Percentiles rank a stretch among this genome's conserved stretches.
Conservation (phyloP, 2,113 vertebrate genomes). For the Tragelaphus buxtoni region DNA sequence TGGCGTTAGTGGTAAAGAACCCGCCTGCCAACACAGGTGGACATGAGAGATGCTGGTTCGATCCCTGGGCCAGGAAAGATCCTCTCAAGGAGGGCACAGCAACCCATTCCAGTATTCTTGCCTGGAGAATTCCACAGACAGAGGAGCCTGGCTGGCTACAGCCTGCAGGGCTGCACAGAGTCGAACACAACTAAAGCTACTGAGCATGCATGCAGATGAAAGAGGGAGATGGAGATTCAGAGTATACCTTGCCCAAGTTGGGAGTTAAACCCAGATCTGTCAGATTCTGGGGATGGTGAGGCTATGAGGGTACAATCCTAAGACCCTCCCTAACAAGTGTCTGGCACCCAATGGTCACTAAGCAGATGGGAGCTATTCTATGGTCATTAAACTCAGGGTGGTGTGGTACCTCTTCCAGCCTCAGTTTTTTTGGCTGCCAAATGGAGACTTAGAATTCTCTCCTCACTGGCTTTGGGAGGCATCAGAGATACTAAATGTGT, state of each 20-base stretch:
- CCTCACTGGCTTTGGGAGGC: background rate
- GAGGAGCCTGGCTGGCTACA: background rate
- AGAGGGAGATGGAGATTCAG: background rate
- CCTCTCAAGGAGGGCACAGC: background rate
- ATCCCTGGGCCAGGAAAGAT: background rate
- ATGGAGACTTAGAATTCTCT: background rate
- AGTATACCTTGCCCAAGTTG: background rate
- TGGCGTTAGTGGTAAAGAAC: background rate
- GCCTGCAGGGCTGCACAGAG: background rate
- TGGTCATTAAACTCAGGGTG: background rate
- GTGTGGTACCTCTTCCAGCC: background rate
- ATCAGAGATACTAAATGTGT: background rate
- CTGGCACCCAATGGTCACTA: background rate
- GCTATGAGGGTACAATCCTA: background rate
- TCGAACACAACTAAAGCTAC: background rate
- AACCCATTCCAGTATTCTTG: background rate
- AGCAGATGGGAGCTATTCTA: background rate
- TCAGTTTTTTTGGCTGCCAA: background rate
- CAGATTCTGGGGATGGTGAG: background rate
- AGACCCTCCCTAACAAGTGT: background rate
- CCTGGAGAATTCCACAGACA: background rate
- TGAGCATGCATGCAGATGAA: background rate
- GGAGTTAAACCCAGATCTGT: background rate
- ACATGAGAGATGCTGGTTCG: background rate
- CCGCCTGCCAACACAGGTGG: rapidly evolving